Base-by-base conservation (phyloP, 2,113 vertebrate genomes). In the Merops nubicus region DNA sequence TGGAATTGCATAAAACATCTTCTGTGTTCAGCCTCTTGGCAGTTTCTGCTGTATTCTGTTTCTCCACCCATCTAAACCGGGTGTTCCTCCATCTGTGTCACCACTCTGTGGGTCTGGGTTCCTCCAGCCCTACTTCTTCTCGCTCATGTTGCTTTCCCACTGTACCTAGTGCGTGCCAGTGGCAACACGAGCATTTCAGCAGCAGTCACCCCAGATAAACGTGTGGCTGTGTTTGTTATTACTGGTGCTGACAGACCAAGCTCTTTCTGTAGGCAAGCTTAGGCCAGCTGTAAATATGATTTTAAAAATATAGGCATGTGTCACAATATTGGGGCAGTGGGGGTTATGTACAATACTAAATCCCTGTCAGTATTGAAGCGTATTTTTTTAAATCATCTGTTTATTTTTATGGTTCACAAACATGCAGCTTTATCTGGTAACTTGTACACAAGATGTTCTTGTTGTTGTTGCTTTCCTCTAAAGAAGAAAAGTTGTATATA, bases 21-120 rank as follows among this genome's bases (percentile, higher is more conserved):
- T 51, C 40, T n/a, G 5, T 68, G 18, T 65, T 74, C 36, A 88
- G 6, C 7, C 18, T 50, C 22, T 45, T 72, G 74, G 14, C n/a
- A 79, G 6, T 59, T 83, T 50, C 25, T 75, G 13, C 1, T 5
- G 4, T 20, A 15, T 13, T 22, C 5, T 65, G 0, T 47, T 72
- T 93, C 33, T 42, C 65, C 56, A 59, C 28, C 19, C 3, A 7
- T 33, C 21, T 88, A 60, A 72, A 34, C 6, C 21, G 26, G 22
- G 18, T 42, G 29, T 38, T 95, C n/a, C 28, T 82, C 17, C 13
- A 13, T 47, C 74, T 76, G 36, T 40, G 42, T 43, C 47, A 65
- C 28, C 36, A 28, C 5, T 34, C 6, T 45, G 19, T 36, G 28
- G 12, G 26, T 63, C 42, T 68, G 56, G 6, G 63, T 88, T 92